Base-by-base conservation (phyloP, 2,888 invertebrate genomes). In the Ophion slaviceki region DNA sequence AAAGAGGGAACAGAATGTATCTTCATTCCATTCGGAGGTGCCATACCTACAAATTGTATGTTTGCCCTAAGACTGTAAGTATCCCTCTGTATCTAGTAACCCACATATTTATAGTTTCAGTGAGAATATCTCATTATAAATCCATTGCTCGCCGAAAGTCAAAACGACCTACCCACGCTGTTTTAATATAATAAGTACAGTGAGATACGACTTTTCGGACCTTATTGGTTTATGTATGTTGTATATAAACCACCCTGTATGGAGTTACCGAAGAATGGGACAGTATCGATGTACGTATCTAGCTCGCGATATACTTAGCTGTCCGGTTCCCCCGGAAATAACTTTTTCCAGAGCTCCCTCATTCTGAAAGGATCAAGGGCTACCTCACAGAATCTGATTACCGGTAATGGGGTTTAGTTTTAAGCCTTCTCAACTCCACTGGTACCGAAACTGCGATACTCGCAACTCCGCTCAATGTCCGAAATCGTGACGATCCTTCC, bases 371-470 rank as follows among this genome's bases (percentile, higher is more conserved):
- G 91, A 92, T 90, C 89, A 88, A 83, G 86, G 53, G 17, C 53
- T 17, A 53, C 53, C 53, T 53, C 17, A 3, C 14, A 87, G 88
- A 88, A 89, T 90, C 90, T 91, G 90, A 91, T 92, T 92, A 91
- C 88, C 87, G 88, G 87, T 89, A 92, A 92, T 90, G 87, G 88
- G 86, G 87, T 90, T 90, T 86, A 89, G 88, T 91, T 91, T 90
- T 91, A 90, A 90, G 88, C 87, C 81, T 77, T 72, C 62, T 79
- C 75, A 82, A 66, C 78, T 72, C 77, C 57, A 68, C 32, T 40
- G 68, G 17, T 53, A 53, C 17, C 14, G 53, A 70, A 74, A 71
- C 74, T 64, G 59, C 47, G 71, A 80, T 78, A 85, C 75, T 72
- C 72, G 83, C 53, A 84, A 62, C 62, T 66, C 24, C 40, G 28